A percentile compares a stretch with the other conserved stretches of the same genome.
Conservation (phyloP, 1,140 invertebrate genomes). For the Trichonephila clavipes region DNA sequence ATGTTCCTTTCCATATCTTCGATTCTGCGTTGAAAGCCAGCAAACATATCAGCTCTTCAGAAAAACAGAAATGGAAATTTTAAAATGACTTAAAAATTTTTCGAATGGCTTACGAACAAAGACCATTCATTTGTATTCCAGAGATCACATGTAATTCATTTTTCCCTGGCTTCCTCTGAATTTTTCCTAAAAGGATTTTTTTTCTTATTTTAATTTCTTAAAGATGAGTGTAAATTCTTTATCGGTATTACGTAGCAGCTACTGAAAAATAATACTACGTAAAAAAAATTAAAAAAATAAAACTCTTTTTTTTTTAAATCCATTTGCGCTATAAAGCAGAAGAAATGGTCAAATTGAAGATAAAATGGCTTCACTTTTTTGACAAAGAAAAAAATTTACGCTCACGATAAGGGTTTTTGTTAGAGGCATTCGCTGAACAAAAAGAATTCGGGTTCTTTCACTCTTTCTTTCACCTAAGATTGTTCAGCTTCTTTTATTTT, state of each 20-base stretch:
- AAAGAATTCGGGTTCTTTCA: not conserved
- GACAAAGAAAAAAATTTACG: not conserved
- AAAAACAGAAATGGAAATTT: not conserved
- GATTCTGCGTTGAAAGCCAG: not conserved
- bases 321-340: not conserved
- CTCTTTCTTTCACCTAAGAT: not conserved
- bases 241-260: not conserved
- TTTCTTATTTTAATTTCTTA: slow-evolving; percentile 6
- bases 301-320: not conserved
- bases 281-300: not conserved
- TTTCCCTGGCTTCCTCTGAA: not conserved
- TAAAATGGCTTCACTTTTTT: not conserved
- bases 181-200: not conserved
- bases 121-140: not conserved
- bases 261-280: not conserved
- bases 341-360: not conserved
- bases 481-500: not conserved
- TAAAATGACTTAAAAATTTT: not conserved
- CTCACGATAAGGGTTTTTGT: not conserved
- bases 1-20: not conserved
- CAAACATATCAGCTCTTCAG: not conserved
- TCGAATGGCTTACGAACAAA: not conserved
- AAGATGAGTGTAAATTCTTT: not conserved
- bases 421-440: not conserved
- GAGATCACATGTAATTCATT: not conserved